Evolutionary conservation across 2,113 vertebrate species (phyloP).

Genomic region (Microtus pennsylvanicus): DNA sequence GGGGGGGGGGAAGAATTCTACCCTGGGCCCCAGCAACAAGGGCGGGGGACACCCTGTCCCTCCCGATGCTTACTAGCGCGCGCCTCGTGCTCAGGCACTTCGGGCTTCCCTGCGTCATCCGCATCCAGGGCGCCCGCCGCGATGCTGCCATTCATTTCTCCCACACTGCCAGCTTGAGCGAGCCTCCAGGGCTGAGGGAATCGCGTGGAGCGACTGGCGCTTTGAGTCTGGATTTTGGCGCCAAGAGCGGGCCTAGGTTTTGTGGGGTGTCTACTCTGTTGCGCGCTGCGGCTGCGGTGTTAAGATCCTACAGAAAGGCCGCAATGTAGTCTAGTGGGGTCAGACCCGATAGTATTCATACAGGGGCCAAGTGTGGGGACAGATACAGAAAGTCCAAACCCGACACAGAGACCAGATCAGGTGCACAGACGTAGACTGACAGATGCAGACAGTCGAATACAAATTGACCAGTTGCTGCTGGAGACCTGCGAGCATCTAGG

Average conservation of each 20-base stretch:
- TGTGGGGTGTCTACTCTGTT: neutral
- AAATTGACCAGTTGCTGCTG: neutral
- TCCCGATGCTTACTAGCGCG: neutral
- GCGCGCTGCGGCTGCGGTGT: neutral
- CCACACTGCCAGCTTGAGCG: neutral
- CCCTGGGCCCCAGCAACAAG: neutral
- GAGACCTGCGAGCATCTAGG: neutral
- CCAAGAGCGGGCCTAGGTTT: neutral
- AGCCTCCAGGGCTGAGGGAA: neutral
- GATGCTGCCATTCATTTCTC: slow-evolving; percentile 56
- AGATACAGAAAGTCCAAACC: neutral
- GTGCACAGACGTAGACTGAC: slow-evolving; percentile 34
- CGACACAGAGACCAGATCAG: neutral
- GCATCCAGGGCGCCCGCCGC: slow-evolving; percentile 39
- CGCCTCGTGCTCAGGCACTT: slow-evolving; percentile 60
- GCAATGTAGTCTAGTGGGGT: neutral
- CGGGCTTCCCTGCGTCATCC: slow-evolving; percentile 57
- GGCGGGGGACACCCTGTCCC: neutral
- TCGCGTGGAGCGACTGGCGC: neutral
- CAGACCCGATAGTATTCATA: neutral
- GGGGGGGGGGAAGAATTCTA: neutral
- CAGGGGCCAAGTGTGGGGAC: neutral
- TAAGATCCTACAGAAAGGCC: neutral
- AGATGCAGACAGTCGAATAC: neutral
- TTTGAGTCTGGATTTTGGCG: neutral